Evolutionary conservation across 2,113 vertebrate species (phyloP), one percentile per base, ranked within the genome.

Genomic region (Cnemophilus loriae): DNA sequence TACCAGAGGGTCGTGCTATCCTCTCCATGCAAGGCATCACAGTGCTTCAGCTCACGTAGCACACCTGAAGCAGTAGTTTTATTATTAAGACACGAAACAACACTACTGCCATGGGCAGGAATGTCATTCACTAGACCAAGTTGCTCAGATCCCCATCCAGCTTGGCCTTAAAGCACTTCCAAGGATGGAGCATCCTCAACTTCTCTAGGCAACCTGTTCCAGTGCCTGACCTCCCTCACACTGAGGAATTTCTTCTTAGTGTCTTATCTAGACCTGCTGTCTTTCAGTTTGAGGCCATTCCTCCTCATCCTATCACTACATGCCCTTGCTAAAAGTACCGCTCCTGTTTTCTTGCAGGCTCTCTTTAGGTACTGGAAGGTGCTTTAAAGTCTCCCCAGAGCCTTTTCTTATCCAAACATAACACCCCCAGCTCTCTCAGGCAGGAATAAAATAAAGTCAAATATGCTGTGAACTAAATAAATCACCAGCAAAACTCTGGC

Each of bases 1-100:
- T 96, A 96, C 95, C 68, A 86, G 81, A 95, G 78, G 93, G 91
- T 91, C 84, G 57, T 89, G 23, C 53, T 94, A 14, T 90, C 24
- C 27, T 92, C 42, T 90, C 52, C 37, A 16, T 7, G 6, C 52
- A 86, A 70, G 22, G 16, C 27, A 44, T 60, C 60, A 53, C 47
- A 88, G 44, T 56, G 63, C 90, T 96, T 96, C 93, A 96, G 92
- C 90, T 97, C 92, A 84, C 0, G 2, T 33, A 88, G 73, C 63
- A 28, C 10, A 52, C 59, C 56, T 75, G 68, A 80, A 90, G 77
- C 71, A 44, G 47, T 37, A 81, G 41, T 63, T 82, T 82, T 57
- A 35, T 69, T 63, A 81, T 7, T 42, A 83, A 77, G 44, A 59
- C 26, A 14, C 63, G 16, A 81, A 86, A 92, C 44, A 55, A 20